These are phyloP conservation scores for Zonitis immaculata DNA, from an alignment of 2,888 invertebrate genomes.

Conservation along the genomic window DNA sequence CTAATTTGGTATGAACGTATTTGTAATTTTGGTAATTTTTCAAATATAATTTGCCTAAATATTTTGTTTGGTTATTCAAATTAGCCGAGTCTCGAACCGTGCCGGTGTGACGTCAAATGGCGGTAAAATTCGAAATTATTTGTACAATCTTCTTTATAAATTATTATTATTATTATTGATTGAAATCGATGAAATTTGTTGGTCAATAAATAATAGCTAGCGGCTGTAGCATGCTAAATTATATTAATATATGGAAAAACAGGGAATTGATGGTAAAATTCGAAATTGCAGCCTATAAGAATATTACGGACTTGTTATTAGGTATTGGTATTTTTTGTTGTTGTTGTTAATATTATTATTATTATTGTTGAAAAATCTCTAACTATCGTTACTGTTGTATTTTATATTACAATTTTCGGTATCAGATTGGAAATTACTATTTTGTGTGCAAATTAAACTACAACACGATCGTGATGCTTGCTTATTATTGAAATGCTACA, in stretches of 20 bases:
- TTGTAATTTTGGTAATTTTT: no score
- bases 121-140: neutral
- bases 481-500: conserved; percentile 41
- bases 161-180: conserved; percentile 23
- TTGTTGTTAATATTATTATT: conserved; percentile 38
- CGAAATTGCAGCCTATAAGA: conserved; percentile 46
- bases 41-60: no score
- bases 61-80: no score
- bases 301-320: conserved; percentile 40
- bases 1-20: no score
- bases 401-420: conserved; percentile 41
- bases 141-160: neutral
- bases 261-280: conserved; percentile 45
- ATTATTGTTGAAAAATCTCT: conserved; percentile 37
- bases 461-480: conserved; percentile 40
- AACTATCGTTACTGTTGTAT: conserved; percentile 13
- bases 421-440: conserved; percentile 51
- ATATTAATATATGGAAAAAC: conserved; percentile 47
- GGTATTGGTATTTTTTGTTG: conserved; percentile 8
- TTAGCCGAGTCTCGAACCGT: no score
- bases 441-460: conserved; percentile 48
- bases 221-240: conserved; percentile 45
- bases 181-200: conserved; percentile 29
- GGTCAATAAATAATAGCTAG: conserved; percentile 25
- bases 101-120: neutral